These are phyloP conservation scores for Argentina silus DNA, from an alignment of 2,797 vertebrate genomes.

Conservation along the genomic window DNA sequence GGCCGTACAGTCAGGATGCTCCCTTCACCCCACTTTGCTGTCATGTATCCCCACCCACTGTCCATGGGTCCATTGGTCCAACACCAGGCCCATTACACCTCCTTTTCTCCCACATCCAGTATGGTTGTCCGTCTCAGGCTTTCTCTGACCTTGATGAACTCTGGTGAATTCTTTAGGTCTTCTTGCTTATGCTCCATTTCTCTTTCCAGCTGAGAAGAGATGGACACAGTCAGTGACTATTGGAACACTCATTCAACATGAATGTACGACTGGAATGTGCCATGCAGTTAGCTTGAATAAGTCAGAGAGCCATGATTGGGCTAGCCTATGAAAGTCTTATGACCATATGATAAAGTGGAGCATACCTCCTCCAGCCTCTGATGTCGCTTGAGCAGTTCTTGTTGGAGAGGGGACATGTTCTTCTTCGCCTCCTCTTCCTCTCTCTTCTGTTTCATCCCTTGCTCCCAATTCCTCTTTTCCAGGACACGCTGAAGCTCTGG, in stretches of 20 bases:
- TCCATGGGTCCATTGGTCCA: neutral
- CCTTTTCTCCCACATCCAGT: slow-evolving; percentile 60
- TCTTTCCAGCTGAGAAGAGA: slow-evolving; percentile 78
- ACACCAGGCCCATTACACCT: slow-evolving; percentile 50
- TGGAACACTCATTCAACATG: neutral
- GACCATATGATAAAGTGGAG: too few species aligned
- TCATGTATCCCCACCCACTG: neutral
- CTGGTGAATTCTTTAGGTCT: slow-evolving; percentile 76
- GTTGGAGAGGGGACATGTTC: slow-evolving; percentile 82
- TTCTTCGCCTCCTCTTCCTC: slow-evolving; percentile 79
- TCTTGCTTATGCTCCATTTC: slow-evolving; percentile 67
- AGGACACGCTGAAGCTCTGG: slow-evolving; percentile 84
- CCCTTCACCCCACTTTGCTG: neutral
- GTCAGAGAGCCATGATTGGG: too few species aligned
- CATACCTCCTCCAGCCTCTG: slow-evolving; percentile 83
- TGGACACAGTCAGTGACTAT: neutral
- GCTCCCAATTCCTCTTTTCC: slow-evolving; percentile 81
- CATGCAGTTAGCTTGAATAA: too few species aligned
- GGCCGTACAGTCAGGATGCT: neutral
- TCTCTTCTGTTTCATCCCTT: slow-evolving; percentile 77
- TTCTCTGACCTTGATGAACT: slow-evolving; percentile 88
- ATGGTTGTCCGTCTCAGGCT: slow-evolving; percentile 81
- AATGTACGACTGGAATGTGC: too few species aligned
- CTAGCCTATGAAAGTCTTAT: too few species aligned
- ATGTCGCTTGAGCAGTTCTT: slow-evolving; percentile 82